These are phyloP conservation scores for Meteorus colon DNA, from an alignment of 2,888 invertebrate genomes.

Conservation along the genomic window DNA sequence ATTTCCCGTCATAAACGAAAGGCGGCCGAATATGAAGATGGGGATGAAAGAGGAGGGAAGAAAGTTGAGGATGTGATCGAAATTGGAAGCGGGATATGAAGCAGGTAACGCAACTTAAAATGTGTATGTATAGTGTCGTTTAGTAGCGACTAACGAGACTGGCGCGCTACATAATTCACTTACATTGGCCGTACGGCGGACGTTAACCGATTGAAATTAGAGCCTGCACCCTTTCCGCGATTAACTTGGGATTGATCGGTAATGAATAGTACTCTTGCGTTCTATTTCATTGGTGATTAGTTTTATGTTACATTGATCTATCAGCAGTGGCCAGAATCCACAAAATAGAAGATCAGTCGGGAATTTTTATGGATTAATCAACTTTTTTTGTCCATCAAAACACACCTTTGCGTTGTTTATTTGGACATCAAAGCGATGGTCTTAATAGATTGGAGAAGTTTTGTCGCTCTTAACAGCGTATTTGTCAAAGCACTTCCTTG, in stretches of 20 bases:
- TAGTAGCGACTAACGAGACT: slow-evolving; percentile 33
- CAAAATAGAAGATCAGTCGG: background rate
- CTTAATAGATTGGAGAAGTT: slow-evolving; percentile 27
- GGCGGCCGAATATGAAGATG: background rate
- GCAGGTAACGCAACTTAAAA: background rate
- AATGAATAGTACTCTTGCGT: slow-evolving; percentile 15
- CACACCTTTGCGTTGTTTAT: slow-evolving; percentile 19
- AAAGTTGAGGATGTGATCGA: background rate
- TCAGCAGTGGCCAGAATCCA: background rate
- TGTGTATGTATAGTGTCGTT: slow-evolving; percentile 19
- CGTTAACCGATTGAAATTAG: slow-evolving; percentile 42
- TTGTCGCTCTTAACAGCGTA: background rate
- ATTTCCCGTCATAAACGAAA: slow-evolving; percentile 30
- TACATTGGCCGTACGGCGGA: slow-evolving; percentile 38
- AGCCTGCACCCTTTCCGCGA: slow-evolving; percentile 24
- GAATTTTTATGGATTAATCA: background rate
- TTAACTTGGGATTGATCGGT: slow-evolving; percentile 30
- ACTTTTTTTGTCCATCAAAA: background rate
- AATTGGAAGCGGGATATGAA: slow-evolving; percentile 30
- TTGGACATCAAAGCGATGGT: slow-evolving; percentile 31
- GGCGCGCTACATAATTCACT: slow-evolving; percentile 45
- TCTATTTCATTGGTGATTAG: slow-evolving; percentile 8
- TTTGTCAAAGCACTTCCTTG: slow-evolving; percentile 17
- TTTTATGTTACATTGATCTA: slow-evolving; percentile 1
- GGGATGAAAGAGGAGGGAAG: background rate